Evolutionary conservation across 2,888 invertebrate species (phyloP), one percentile per base, ranked within the genome.

Genomic region (Oxystoma pomonae): DNA sequence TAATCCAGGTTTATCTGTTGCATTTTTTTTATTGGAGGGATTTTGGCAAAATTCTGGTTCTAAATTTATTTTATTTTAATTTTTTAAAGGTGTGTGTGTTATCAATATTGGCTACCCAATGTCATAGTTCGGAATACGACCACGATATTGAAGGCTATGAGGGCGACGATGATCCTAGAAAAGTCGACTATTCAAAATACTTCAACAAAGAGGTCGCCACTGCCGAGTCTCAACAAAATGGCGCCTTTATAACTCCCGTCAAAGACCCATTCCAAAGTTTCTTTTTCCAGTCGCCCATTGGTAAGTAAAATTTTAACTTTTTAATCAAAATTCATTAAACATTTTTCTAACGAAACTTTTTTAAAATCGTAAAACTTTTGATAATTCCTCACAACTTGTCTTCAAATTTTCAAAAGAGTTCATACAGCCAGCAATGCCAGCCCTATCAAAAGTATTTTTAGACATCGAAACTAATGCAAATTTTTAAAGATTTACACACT

Each of bases 181-280:
- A 68, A 56, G 73, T 75, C 5, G 79, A 80, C 68, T 81, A 80
- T 65, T 75, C 77, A 1, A 79, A 79, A 70, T 78, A 77, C 63
- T 80, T 74, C 64, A 67, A 73, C 1, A 70, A 67, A 20, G 74
- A 75, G 52, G 63, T 65, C 2, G 70, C 73, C n/a, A 68, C 72
- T 20, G 59, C 65, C 19, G 65, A 65, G 56, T 57, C 65, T 12
- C 1, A 60, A 64, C 52, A 64, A 53, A 64, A 66, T n/a, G 57
- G 62, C 52, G 70, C 69, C 52, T 72, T 73, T 19, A 83, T 84
- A 20, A 80, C 82, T 66, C 83, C 85, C 16, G 77, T 84, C 73
- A 85, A 86, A 3, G 35, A 35, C 35, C 35, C 35, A 76, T 86
- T 85, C 72, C 80, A 81, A 9, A 78, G 83, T n/a, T 80, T 86